Conservation (phyloP, 2,113 vertebrate species). For the Siniperca knerii region DNA sequence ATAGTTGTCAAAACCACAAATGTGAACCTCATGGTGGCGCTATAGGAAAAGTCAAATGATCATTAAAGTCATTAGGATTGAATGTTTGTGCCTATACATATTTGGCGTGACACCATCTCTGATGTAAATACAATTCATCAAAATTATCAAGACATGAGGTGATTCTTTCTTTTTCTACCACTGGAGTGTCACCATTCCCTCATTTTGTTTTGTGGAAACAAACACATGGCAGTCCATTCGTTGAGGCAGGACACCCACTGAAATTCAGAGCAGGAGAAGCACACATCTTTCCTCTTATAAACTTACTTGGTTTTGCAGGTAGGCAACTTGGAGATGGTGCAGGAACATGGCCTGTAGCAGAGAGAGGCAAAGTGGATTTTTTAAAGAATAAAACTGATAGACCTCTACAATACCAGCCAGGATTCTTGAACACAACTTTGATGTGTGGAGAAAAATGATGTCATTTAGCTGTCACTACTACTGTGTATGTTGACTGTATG, state of each 20-base stretch:
- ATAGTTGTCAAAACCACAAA: too few species aligned
- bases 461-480: too few species aligned
- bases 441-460: too few species aligned
- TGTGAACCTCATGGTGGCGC: not conserved
- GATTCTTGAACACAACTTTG: not conserved
- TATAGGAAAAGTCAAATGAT: not conserved
- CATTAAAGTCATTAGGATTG: not conserved
- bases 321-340: conserved; percentile 89
- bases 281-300: too few species aligned
- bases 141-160: not conserved
- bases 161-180: not conserved
- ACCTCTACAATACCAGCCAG: not conserved
- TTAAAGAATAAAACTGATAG: not conserved
- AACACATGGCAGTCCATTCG: not conserved
- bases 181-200: not conserved
- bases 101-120: not conserved
- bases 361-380: not conserved
- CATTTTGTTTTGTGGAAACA: not conserved
- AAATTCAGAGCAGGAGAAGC: not conserved
- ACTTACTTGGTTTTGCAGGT: conserved; percentile 92
- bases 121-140: not conserved
- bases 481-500: too few species aligned
- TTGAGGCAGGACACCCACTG: not conserved
- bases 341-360: conserved; percentile 88
- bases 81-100: not conserved